Percentiles rank a stretch among this genome's conserved stretches.
Evolutionary conservation across 2,113 vertebrate genomes (phyloP).

Genomic region (Ceratotherium simum): DNA sequence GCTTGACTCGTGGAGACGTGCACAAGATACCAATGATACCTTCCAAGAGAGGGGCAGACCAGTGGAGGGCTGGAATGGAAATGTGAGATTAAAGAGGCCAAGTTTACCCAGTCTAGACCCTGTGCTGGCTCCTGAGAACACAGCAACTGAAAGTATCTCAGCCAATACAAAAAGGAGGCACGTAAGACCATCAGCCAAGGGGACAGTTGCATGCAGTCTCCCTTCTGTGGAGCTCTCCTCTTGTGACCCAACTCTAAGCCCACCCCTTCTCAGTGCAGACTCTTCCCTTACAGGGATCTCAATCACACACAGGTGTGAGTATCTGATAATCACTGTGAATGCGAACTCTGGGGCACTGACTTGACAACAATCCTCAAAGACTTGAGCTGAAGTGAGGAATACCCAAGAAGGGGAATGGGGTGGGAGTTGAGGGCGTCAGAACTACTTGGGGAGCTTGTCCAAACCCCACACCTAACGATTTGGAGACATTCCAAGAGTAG

Average conservation of each 20-base stretch:
- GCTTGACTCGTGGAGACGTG: not conserved
- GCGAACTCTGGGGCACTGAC: not conserved
- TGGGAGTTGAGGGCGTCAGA: not conserved
- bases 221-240: not conserved
- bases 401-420: not conserved
- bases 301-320: not conserved
- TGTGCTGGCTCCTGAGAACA: not conserved
- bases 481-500: conserved; percentile 16
- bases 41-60: not conserved
- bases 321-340: not conserved
- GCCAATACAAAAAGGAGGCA: not conserved
- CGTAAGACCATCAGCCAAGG: not conserved
- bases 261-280: not conserved
- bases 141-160: not conserved
- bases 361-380: conserved; percentile 1
- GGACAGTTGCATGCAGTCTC: not conserved
- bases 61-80: not conserved
- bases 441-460: not conserved
- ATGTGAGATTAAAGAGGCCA: not conserved
- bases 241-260: not conserved
- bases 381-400: not conserved
- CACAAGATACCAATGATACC: not conserved
- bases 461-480: conserved; percentile 21
- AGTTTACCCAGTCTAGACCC: not conserved
- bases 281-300: not conserved